These are phyloP conservation scores for Hydropotes inermis DNA, from an alignment of 2,113 vertebrate genomes.

Conservation along the genomic window DNA sequence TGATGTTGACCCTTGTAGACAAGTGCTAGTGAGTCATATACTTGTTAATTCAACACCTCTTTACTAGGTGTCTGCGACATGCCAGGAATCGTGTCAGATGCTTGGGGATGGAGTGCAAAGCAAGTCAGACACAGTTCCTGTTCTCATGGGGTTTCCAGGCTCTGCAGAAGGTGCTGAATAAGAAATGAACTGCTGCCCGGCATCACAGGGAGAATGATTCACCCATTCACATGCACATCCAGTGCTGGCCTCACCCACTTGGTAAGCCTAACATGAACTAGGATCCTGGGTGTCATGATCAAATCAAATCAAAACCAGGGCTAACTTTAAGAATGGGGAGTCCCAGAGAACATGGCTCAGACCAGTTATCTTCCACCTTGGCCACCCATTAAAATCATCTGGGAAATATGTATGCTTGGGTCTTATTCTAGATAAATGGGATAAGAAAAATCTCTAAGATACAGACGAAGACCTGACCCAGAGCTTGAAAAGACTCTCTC, in stretches of 20 bases:
- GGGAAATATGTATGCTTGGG: background rate
- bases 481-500: background rate
- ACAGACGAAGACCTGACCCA: background rate
- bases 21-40: conserved; percentile 34
- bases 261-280: background rate
- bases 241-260: background rate
- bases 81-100: background rate
- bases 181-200: background rate
- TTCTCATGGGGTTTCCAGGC: background rate
- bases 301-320: background rate
- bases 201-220: background rate
- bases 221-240: background rate
- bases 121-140: background rate
- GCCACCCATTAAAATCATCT: background rate
- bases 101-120: background rate
- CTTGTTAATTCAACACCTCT: conserved; percentile 18
- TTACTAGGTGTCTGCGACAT: background rate
- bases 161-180: background rate
- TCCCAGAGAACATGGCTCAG: background rate
- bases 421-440: background rate
- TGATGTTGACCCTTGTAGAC: background rate
- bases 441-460: background rate
- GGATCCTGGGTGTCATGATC: background rate
- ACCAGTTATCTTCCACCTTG: background rate
- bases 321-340: background rate